Evolutionary conservation across 1,140 invertebrate genomes (phyloP).

Genomic region (Dinothrombium tinctorium): DNA sequence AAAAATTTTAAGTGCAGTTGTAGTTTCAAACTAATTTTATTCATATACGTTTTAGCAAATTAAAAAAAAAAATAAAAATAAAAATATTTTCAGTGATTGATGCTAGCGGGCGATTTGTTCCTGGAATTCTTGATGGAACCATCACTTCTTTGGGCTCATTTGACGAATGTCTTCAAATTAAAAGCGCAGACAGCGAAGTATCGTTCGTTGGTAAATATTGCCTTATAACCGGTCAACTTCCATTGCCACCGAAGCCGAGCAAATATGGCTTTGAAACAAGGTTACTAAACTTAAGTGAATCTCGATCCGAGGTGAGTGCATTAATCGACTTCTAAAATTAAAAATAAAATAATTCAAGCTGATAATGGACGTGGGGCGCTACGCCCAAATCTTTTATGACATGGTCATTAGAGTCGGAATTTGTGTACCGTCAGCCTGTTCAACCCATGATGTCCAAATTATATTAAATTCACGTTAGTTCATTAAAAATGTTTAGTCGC

Average conservation of each 20-base stretch:
- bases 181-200: not conserved
- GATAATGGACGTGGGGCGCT: no score
- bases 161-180: slow-evolving; percentile 13
- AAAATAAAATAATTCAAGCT: no score
- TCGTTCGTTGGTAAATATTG: slow-evolving; percentile 8
- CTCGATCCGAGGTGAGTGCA: no score
- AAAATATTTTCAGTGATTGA: no score
- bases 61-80: no score
- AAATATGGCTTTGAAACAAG: no score
- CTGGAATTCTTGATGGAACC: slow-evolving; percentile 10
- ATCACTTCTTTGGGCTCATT: slow-evolving; percentile 13
- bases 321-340: no score
- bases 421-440: slow-evolving; percentile 6
- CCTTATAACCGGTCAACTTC: not conserved
- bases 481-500: no score
- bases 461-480: slow-evolving; percentile 5
- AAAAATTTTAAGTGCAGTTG: no score
- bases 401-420: not conserved
- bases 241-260: slow-evolving; percentile 1
- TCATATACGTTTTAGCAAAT: no score
- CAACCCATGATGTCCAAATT: slow-evolving; percentile 1
- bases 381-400: slow-evolving; percentile 6
- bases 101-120: slow-evolving; percentile 4
- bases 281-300: no score
- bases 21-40: no score